Evolutionary conservation across 2,113 vertebrate genomes (phyloP).

Genomic region (Struthidea cinerea): DNA sequence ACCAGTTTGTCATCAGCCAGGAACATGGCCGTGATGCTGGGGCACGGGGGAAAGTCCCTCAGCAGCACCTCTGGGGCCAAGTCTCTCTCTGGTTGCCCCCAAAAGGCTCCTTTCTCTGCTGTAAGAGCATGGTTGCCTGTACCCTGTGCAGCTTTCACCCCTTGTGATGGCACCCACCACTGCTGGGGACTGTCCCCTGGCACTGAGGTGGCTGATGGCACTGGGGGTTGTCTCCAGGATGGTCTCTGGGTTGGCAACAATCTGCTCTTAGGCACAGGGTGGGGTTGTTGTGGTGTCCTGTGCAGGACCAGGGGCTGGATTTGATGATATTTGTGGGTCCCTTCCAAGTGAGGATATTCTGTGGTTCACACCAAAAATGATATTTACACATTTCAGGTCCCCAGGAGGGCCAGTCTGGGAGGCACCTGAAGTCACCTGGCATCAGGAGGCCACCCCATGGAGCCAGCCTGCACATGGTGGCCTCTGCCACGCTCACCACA

Average conservation of each 20-base stretch:
- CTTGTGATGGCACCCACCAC: not conserved
- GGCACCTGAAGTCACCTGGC: not conserved
- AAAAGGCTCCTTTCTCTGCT: not conserved
- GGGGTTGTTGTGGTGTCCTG: not conserved
- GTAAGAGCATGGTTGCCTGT: not conserved
- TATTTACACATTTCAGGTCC: not conserved
- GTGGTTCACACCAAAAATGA: not conserved
- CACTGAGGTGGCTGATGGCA: not conserved
- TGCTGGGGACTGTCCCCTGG: not conserved
- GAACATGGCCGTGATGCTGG: accelerated
- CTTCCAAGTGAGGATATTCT: not conserved
- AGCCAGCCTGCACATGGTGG: not conserved
- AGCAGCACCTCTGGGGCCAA: not conserved
- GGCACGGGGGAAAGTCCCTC: not conserved
- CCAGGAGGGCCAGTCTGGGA: not conserved
- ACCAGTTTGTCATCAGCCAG: not conserved
- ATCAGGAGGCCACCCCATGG: not conserved
- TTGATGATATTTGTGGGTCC: not conserved
- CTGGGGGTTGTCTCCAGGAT: not conserved
- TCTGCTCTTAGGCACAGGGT: not conserved
- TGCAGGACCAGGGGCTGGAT: not conserved
- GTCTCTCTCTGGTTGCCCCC: not conserved
- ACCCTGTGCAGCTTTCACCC: not conserved
- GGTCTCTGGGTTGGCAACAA: not conserved
- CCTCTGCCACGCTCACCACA: not conserved